Evolutionary conservation across 2,113 vertebrate species (phyloP), one percentile per base, ranked within the genome.

Genomic region (Mus spicilegus): DNA sequence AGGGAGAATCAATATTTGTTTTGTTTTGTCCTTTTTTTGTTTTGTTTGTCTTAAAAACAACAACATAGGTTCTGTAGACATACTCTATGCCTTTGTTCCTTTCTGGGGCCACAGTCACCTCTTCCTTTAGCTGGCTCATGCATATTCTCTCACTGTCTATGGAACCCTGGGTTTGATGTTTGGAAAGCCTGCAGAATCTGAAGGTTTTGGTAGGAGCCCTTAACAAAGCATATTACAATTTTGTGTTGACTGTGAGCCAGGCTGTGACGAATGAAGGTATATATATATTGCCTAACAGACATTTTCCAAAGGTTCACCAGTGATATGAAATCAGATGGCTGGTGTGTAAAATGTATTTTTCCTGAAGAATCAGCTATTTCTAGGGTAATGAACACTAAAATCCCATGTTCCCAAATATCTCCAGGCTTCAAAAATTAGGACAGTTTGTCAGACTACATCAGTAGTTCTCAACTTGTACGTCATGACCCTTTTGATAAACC

Each of bases 11-110:
- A 67, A 87, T 20, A n/a, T 72, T 72, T 91, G 30, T 42, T 77
- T 49, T 77, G 12, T 69, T 69, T 26, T 30, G 12, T 28, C 11
- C 54, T 54, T 12, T 54, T 54, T 54, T 22, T 63, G 61, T 65
- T 65, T 11, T 75, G 9, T 28, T 80, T 80, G 49, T 69, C 16
- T 70, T 36, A 72, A 72, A 72, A n/a, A 7, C 76, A 86, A 72
- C n/a, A 93, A 95, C 33, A n/a, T 33, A 24, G n/a, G 85, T 90
- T 87, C 56, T 90, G 12, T 95, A 84, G 69, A 78, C 67, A 56
- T 54, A 65, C 36, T 77, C 5, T 42, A 70, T 93, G 73, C 78
- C 56, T 81, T 70, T 42, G 1, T 73, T 96, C 42, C 75, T 91
- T 86, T 28, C 33, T 70, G 67, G 30, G n/a, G 7, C 30, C 16